Evolutionary conservation across 2,888 invertebrate species (phyloP), one percentile per base, ranked within the genome.

Genomic region (Lasioglossum lativentre): DNA sequence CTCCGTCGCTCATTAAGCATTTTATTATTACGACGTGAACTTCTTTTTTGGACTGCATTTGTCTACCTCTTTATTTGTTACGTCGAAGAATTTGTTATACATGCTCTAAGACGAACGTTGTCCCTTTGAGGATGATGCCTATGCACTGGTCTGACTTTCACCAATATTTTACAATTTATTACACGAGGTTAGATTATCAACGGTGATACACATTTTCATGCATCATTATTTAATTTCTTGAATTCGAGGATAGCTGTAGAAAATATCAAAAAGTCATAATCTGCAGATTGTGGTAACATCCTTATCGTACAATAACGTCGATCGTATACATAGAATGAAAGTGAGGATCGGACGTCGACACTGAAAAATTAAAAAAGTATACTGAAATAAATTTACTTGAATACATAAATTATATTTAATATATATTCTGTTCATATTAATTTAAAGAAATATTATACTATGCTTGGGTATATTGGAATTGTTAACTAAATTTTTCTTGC

Each of bases 1-100:
- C 30, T 42, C 19, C 2, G 40, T 16, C 56, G 75, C 59, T 72
- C 45, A 83, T 85, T 75, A 84, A 84, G 66, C 68, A 73, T 79
- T 84, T 74, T 34, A 23, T 40, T 76, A 56, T 75, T 72, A 34
- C 40, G 8, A 45, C 83, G 52, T 30, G 27, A 75, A 83, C 38
- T 45, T 5, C 2, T 38, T 6, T 63, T 0, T 16, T 72, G 10
- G 45, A 74, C 27, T 30, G 19, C 34, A 19, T 34, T 34, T 10
- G 8, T 2, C 30, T n/a, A 10, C 10, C 56, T n/a, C 10, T 56
- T 56, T n/a, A 56, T 45, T 45, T 45, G n/a, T 56, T 56, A 10
- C n/a, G 3, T n/a, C 3, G 10, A n/a, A 10, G 10, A 47, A 47
- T 47, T 47, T 23, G 47, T 23, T 47, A 8, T 6, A 23, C 6